phyloP scores from a whole-genome alignment of 2,113 vertebrate genomes.

The Colistium nudipinnis region DNA sequence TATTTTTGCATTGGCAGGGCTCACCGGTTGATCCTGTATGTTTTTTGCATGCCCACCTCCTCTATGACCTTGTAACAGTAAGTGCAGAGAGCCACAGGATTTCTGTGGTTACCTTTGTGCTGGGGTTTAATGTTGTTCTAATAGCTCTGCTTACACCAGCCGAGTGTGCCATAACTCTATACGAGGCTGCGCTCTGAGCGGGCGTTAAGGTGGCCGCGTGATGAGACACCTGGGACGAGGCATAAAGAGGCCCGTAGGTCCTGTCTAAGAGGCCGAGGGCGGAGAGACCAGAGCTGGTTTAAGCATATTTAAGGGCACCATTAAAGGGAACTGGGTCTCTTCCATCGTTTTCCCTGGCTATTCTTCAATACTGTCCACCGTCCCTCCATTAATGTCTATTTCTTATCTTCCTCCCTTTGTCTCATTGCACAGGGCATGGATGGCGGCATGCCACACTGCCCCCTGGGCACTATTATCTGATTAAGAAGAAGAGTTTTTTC shows the following conservation, averaged over 20 bases:
- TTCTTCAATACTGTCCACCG: slow-evolving; percentile 37
- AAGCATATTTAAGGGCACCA: slow-evolving; percentile 61
- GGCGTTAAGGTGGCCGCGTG: slow-evolving; percentile 65
- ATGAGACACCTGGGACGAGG: slow-evolving; percentile 72
- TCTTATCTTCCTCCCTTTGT: slow-evolving; percentile 14
- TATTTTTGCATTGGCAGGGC: slow-evolving; percentile 16
- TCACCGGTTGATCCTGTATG: slow-evolving; percentile 12
- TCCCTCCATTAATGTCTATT: slow-evolving; percentile 27
- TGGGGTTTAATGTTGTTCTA: slow-evolving; percentile 66
- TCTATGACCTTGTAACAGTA: slow-evolving; percentile 46
- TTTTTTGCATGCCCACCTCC: slow-evolving; percentile 17
- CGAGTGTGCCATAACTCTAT: slow-evolving; percentile 64
- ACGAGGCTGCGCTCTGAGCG: slow-evolving; percentile 49
- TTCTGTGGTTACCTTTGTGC: slow-evolving; percentile 55
- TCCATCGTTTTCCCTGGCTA: slow-evolving; percentile 46
- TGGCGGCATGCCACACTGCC: slow-evolving; percentile 82
- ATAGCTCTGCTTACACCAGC: slow-evolving; percentile 65
- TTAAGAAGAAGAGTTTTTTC: slow-evolving; percentile 80
- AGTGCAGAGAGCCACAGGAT: slow-evolving; percentile 34
- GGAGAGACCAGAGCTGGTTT: slow-evolving; percentile 59
- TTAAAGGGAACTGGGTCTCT: slow-evolving; percentile 57
- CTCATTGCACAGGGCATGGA: slow-evolving; percentile 48
- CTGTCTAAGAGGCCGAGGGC: slow-evolving; percentile 35
- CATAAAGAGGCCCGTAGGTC: slow-evolving; percentile 69
- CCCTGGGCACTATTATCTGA: slow-evolving; percentile 77